These are phyloP conservation scores for Gryllus bimaculatus DNA, from an alignment of 1,140 invertebrate genomes.

Conservation along the genomic window DNA sequence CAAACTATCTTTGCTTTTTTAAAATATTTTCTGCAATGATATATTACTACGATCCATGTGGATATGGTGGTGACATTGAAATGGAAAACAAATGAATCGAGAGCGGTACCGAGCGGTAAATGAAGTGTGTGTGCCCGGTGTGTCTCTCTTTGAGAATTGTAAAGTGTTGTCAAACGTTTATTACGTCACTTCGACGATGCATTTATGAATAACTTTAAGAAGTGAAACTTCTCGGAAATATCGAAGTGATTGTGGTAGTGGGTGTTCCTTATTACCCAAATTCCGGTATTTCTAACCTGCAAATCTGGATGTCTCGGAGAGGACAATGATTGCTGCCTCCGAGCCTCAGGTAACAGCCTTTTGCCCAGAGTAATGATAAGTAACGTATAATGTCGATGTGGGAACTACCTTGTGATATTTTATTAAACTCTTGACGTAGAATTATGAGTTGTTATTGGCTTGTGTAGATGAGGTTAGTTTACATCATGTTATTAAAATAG, in stretches of 20 bases:
- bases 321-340: slow-evolving; percentile 68
- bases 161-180: too few species aligned
- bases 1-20: too few species aligned
- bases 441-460: not conserved
- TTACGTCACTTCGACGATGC: too few species aligned
- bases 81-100: too few species aligned
- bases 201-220: too few species aligned
- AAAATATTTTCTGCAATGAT: too few species aligned
- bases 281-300: slow-evolving; percentile 10
- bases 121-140: too few species aligned
- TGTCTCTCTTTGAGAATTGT: too few species aligned
- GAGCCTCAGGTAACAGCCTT: slow-evolving; percentile 58
- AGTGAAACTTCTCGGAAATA: too few species aligned
- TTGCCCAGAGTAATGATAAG: not conserved
- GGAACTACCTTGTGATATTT: not conserved
- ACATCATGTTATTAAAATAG: not conserved
- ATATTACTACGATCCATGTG: too few species aligned
- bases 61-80: too few species aligned
- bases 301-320: slow-evolving; percentile 64
- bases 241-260: not conserved
- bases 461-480: not conserved
- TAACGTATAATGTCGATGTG: not conserved
- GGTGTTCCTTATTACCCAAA: not conserved
- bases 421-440: not conserved
- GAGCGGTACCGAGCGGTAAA: too few species aligned